These are phyloP conservation scores for Monoplex corrugatus DNA, from an alignment of 2,888 invertebrate genomes.

Conservation along the genomic window DNA sequence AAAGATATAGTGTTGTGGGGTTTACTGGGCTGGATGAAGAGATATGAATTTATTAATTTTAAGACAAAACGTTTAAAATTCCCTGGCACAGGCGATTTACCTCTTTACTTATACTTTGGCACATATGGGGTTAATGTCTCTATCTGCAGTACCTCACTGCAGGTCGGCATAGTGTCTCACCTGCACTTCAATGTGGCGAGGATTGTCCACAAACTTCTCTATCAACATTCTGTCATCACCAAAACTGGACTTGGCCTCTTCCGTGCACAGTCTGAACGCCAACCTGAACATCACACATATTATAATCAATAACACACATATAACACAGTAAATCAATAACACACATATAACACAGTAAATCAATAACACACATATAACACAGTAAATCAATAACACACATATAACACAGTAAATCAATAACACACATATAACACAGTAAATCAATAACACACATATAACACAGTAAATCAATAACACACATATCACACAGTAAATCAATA, in stretches of 20 bases:
- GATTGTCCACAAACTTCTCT: conserved; percentile 87
- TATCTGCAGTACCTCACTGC: too few species aligned
- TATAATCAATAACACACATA: too few species aligned
- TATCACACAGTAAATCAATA: neutral
- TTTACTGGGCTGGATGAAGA: too few species aligned
- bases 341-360: neutral
- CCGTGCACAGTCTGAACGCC: conserved; percentile 85
- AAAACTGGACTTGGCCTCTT: conserved; percentile 87
- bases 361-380: neutral
- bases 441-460: neutral
- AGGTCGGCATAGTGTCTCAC: conserved; percentile 69
- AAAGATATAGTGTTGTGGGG: too few species aligned
- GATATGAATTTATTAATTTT: too few species aligned
- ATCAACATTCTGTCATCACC: conserved; percentile 86
- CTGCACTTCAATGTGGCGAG: conserved; percentile 87
- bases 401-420: neutral
- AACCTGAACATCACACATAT: conserved; percentile 79
- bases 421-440: neutral
- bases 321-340: neutral
- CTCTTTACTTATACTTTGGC: too few species aligned
- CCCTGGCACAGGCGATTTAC: too few species aligned
- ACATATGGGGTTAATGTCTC: too few species aligned
- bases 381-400: neutral
- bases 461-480: too few species aligned
- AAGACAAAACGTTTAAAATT: too few species aligned